Conservation (phyloP, 2,888 invertebrate species). For the Hecatera dysodea region DNA sequence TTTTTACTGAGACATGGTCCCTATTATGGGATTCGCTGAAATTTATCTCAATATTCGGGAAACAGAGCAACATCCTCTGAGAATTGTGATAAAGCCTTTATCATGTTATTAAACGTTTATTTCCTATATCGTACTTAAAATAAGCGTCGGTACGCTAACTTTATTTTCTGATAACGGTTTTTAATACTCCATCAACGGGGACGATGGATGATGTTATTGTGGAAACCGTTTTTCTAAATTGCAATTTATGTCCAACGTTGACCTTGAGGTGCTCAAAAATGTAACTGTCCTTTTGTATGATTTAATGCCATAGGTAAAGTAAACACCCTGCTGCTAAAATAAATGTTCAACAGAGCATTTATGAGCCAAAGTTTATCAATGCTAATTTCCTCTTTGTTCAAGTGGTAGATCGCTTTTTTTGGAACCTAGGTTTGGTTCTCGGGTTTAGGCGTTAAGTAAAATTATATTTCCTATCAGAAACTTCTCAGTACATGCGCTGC, state of each 20-base stretch:
- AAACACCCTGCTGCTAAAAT: not conserved
- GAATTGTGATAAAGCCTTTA: conserved; percentile 2
- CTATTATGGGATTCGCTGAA: conserved; percentile 25
- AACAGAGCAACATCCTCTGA: conserved; percentile 19
- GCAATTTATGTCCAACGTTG: conserved; percentile 1
- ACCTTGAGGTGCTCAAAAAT: conserved; percentile 4
- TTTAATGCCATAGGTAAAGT: not conserved
- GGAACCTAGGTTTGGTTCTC: not conserved
- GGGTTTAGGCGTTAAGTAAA: no score
- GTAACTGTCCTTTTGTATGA: not conserved
- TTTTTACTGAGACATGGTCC: no score
- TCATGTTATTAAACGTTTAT: not conserved
- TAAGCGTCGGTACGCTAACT: not conserved
- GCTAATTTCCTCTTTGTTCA: not conserved
- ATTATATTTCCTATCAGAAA: not conserved
- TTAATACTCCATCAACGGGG: not conserved
- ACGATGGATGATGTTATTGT: not conserved
- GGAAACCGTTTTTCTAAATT: not conserved
- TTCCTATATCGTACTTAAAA: conserved; percentile 4
- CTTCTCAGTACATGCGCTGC: not conserved
- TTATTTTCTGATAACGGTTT: not conserved
- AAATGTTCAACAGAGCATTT: not conserved
- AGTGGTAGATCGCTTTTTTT: not conserved
- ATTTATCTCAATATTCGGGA: conserved; percentile 9
- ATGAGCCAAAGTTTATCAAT: not conserved